Evolutionary conservation across 2,797 vertebrate species (phyloP).

Genomic region (Linurgus olivaceus): DNA sequence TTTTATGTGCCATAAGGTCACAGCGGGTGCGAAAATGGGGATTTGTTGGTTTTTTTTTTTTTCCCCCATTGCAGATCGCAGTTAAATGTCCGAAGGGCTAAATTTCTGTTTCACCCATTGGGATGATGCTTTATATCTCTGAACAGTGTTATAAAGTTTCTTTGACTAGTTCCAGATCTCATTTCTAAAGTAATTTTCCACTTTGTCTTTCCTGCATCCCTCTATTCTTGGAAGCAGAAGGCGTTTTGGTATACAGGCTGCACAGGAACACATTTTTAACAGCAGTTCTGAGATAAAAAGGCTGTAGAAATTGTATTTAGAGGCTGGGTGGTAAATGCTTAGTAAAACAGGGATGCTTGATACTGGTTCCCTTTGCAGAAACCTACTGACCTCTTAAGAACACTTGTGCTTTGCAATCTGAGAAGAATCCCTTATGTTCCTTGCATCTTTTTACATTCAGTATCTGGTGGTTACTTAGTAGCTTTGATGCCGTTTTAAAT

Average conservation of each 20-base stretch:
- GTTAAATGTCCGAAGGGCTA: background rate
- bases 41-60: background rate
- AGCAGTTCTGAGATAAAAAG: background rate
- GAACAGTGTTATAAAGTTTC: background rate
- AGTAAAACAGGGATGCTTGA: background rate
- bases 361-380: background rate
- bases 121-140: background rate
- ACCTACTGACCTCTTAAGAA: background rate
- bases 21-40: background rate
- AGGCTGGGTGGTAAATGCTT: background rate
- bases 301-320: background rate
- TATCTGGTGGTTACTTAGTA: background rate
- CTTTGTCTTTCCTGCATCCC: background rate
- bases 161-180: background rate
- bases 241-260: background rate
- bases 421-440: background rate
- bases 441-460: rapidly evolving
- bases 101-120: too few relatives aligned
- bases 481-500: background rate
- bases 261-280: background rate
- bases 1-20: background rate
- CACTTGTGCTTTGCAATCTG: background rate
- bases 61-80: rapidly evolving
- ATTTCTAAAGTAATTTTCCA: background rate
- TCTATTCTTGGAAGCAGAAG: background rate